Evolutionary conservation across 2,113 vertebrate species (phyloP).

Genomic region (Pluvianellus socialis): DNA sequence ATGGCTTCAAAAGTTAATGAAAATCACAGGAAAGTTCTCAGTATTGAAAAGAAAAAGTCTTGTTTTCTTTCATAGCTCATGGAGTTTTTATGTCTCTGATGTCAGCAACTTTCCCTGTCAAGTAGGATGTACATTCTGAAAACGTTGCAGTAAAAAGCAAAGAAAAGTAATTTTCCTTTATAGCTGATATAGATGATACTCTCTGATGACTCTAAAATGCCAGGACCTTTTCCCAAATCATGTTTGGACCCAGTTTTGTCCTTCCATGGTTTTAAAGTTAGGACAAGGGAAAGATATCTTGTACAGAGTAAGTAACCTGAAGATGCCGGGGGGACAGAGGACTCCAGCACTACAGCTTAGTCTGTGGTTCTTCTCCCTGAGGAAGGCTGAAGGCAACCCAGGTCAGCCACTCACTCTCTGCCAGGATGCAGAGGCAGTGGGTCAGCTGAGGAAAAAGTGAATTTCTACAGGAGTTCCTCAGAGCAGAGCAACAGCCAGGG

Average conservation of each 20-base stretch:
- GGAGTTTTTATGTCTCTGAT: neutral
- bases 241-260: neutral
- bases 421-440: rapidly evolving
- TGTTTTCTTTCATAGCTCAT: neutral
- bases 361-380: neutral
- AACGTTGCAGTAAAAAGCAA: neutral
- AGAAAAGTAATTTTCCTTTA: neutral
- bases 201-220: neutral
- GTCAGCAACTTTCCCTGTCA: neutral
- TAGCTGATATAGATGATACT: neutral
- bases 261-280: neutral
- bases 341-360: neutral
- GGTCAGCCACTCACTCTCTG: neutral
- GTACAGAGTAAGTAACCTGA: neutral
- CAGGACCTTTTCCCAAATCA: neutral
- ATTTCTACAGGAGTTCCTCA: neutral
- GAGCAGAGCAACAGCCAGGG: neutral
- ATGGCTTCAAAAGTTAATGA: neutral
- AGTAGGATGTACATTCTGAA: neutral
- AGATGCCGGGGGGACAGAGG: rapidly evolving
- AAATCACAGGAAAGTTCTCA: neutral
- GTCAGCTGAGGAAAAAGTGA: neutral
- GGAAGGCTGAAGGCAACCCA: neutral
- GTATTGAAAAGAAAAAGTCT: neutral
- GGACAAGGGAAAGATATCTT: neutral